Evolutionary conservation across 2,113 vertebrate genomes (phyloP).

Genomic region (Sporophila hypoxantha): DNA sequence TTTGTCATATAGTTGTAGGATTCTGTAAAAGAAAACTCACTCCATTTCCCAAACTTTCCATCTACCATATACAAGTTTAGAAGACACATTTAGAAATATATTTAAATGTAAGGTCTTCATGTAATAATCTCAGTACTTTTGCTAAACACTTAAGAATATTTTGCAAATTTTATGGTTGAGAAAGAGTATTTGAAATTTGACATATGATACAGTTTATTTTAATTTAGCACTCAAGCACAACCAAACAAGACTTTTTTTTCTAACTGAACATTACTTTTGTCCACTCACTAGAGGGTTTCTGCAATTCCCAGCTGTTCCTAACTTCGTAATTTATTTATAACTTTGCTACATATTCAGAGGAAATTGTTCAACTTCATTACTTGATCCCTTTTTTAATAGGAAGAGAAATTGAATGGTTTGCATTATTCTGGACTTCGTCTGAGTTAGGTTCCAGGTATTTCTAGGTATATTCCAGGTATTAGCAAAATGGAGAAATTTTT

Average conservation of each 20-base stretch:
- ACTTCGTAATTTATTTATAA: not conserved
- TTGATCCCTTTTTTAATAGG: not conserved
- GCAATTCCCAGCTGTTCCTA: not conserved
- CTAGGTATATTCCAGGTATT: not conserved
- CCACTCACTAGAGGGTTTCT: not conserved
- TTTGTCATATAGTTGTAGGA: not conserved
- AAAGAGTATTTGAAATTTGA: not conserved
- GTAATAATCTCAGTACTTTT: not conserved
- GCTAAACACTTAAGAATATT: not conserved
- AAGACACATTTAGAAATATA: not conserved
- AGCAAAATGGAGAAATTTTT: not conserved
- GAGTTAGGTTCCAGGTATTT: not conserved
- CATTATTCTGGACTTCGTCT: not conserved
- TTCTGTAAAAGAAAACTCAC: not conserved
- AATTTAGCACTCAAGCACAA: not conserved
- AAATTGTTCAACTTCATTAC: not conserved
- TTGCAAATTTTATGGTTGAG: not conserved
- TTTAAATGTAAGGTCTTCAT: not conserved
- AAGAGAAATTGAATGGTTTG: not conserved
- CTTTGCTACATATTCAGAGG: not conserved
- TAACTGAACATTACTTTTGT: not conserved
- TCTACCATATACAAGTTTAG: not conserved
- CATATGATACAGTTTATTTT: not conserved
- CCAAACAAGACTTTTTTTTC: not conserved
- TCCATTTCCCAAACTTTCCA: not conserved